These are phyloP conservation scores for Pyrrhia umbra DNA, from an alignment of 2,888 invertebrate genomes.

Conservation along the genomic window DNA sequence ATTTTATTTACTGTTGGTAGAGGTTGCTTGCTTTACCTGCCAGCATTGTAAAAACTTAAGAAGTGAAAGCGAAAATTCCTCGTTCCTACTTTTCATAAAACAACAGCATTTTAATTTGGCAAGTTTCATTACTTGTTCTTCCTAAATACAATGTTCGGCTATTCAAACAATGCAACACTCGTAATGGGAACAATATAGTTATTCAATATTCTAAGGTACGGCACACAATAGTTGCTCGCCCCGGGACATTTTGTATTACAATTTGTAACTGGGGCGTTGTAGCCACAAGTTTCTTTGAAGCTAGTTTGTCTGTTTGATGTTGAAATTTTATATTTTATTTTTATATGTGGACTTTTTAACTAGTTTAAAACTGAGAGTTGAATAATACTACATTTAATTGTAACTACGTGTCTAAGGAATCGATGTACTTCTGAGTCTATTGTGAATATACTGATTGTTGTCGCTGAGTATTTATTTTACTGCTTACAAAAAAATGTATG, in stretches of 20 bases:
- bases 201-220: slow-evolving; percentile 54
- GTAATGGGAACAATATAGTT: slow-evolving; percentile 60
- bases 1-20: no score
- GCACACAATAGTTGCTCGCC: slow-evolving; percentile 56
- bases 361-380: not conserved
- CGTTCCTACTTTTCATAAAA: not conserved
- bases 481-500: no score
- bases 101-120: slow-evolving; percentile 19
- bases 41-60: not conserved
- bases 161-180: slow-evolving; percentile 42
- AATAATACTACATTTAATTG: no score
- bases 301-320: slow-evolving; percentile 27
- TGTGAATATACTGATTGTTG: no score
- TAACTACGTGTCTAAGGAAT: no score
- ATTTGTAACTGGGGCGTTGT: slow-evolving; percentile 58
- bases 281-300: slow-evolving; percentile 41
- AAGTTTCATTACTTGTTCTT: slow-evolving; percentile 22
- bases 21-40: no score
- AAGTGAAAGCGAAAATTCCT: not conserved
- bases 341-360: not conserved
- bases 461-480: no score
- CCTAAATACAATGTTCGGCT: slow-evolving; percentile 34
- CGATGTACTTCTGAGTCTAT: no score
- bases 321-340: slow-evolving; percentile 29
- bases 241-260: slow-evolving; percentile 54